These are phyloP conservation scores for Pardalotus punctatus DNA, from an alignment of 2,113 vertebrate species.

Conservation along the genomic window DNA sequence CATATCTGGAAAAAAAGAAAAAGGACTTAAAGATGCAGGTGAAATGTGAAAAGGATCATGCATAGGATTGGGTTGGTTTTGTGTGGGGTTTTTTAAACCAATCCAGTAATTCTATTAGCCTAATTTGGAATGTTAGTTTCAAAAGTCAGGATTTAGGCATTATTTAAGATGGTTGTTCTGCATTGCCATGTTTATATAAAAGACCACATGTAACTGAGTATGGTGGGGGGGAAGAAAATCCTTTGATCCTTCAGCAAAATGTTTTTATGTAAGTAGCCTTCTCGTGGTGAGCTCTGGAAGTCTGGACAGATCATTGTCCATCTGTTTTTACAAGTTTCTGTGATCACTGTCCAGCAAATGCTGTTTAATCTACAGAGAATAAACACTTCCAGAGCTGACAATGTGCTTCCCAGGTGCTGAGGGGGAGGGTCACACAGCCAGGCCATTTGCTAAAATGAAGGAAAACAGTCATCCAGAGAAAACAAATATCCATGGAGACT, in stretches of 20 bases:
- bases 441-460: slow-evolving; percentile 2
- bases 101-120: neutral
- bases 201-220: slow-evolving; percentile 25
- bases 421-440: slow-evolving; percentile 6
- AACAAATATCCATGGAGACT: neutral
- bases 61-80: neutral
- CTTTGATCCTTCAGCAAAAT: slow-evolving; percentile 64
- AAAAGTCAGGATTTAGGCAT: neutral
- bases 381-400: slow-evolving; percentile 59
- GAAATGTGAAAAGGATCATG: neutral
- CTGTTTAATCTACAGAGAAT: slow-evolving; percentile 66
- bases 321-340: slow-evolving; percentile 66
- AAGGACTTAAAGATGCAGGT: neutral
- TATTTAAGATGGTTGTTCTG: slow-evolving; percentile 4
- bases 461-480: neutral
- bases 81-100: neutral
- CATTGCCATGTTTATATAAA: slow-evolving; percentile 43
- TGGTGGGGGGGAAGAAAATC: neutral
- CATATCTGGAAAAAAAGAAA: neutral
- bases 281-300: slow-evolving; percentile 59
- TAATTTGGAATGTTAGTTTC: neutral
- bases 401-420: slow-evolving; percentile 67
- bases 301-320: slow-evolving; percentile 58
- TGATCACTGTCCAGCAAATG: slow-evolving; percentile 66
- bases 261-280: slow-evolving; percentile 54